Base-by-base conservation (phyloP, 1,140 invertebrate species). In the Glossosoma conforme region DNA sequence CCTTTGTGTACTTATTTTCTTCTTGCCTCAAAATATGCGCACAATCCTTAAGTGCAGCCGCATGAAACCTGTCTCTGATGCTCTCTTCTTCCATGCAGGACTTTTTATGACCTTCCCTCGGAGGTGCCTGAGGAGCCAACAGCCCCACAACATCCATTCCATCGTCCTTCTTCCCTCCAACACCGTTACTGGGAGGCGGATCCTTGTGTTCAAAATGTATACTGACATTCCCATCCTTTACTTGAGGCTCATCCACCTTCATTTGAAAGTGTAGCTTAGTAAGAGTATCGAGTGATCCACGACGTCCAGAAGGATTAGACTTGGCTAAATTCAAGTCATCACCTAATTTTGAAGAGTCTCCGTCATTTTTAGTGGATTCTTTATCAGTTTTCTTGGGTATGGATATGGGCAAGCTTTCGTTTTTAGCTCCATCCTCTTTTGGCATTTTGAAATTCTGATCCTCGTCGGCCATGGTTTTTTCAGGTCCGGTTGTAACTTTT, bases 31-130 rank as follows among this genome's bases (percentile, higher is more conserved):
- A 63, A 41, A 84, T 78, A 50, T 81, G 78, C 0, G 78, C 75
- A 49, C 80, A 82, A 37, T 84, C 78, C 59, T 79, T 78, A 40
- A 86, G 61, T 0, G 80, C 70, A 0, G 69, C 65, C 20, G 72
- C 57, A 42, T 81, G 69, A 38, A 75, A 65, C 25, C 74, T 73
- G 54, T 85, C 82, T 44, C 75, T 68, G 0, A 79, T 70, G 60
- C 76, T 79, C 62, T 84, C 83, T 58, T 80, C 77, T 54, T 85
- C 83, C 80, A 83, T 83, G 18, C 76, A 77, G 41, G 78, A 83
- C 67, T 78, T 79, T 38, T 67, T 60, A 11, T 67, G 65, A 2
- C 62, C 60, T 37, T 54, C 64, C 19, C 66, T 58, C 1, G 65
- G 60, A 17, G 44, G 1, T 1, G 48, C 13, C 28, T 33, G 18